Evolutionary conservation across 2,113 vertebrate species (phyloP), one percentile per base, ranked within the genome.

Genomic region (Takifugu bimaculatus): DNA sequence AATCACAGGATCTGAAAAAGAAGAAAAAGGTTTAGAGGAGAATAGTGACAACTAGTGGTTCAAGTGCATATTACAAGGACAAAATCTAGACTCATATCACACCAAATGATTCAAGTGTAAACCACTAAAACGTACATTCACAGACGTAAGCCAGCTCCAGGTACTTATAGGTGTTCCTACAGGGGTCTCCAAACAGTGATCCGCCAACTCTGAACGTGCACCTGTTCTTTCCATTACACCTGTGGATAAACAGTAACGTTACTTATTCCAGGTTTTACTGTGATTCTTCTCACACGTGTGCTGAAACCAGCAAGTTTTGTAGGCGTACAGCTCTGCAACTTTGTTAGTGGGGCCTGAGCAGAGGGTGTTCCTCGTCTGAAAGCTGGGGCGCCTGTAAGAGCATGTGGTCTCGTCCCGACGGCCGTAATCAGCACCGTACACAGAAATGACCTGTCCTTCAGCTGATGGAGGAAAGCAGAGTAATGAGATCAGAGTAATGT

Each of bases 71-170:
- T 39, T 39, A 10, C 6, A 7, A 35, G 35, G 35, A 1, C 9
- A 39, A 2, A 39, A 39, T 29, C 7, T 39, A n/a, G n/a, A n/a
- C n/a, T n/a, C n/a, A 39, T 39, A 10, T 10, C 35, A 11, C 7
- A 39, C 1, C 35, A 10, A 39, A 10, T 39, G 35, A 10, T 39
- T 39, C 35, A 39, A 11, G 35, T 10, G 7, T 39, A 39, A 39
- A 25, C 13, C 12, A 15, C 2, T 48, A n/a, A 48, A n/a, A 48
- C 82, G 77, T 72, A 81, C 80, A 68, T 1, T 69, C 0, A 55
- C 85, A 87, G 0, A 0, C 0, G 25, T 80, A 85, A 3, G 80
- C 48, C 60, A 80, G 50, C 58, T 82, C 78, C 70, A 87, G 69
- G 70, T 85, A 85, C 61, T 87, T 87, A 68, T 73, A 71, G 1